Percentiles rank a stretch among this genome's conserved stretches.
phyloP scores from a whole-genome alignment of 2,888 invertebrate species.

The Lasioglossum leucozonium region DNA sequence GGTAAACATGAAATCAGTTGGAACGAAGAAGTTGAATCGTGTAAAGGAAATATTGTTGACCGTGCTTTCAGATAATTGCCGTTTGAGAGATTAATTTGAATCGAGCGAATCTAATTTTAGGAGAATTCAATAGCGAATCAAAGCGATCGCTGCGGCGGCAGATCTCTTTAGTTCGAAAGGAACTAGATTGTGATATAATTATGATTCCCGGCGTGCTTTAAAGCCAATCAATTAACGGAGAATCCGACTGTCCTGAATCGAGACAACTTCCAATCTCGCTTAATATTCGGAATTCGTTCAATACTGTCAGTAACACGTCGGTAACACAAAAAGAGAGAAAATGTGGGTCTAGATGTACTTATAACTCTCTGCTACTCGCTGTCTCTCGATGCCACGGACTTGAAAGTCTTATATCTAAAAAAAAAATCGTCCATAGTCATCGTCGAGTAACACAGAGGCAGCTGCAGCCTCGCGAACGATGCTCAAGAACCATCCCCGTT shows the following conservation, averaged over 20 bases:
- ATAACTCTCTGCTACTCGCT: not conserved
- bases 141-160: not conserved
- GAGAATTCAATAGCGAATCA: not conserved
- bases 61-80: not conserved
- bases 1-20: not conserved
- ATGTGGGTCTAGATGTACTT: constrained; percentile 8
- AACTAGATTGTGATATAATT: not conserved
- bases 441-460: not conserved
- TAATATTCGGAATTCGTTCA: not conserved
- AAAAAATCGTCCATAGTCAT: not conserved
- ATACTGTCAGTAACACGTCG: not conserved
- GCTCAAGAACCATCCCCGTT: not conserved
- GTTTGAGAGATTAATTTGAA: not conserved
- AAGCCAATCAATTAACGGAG: not conserved
- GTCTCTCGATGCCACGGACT: not conserved
- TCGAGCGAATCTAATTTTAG: not conserved
- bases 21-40: not conserved
- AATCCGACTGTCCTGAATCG: not conserved
- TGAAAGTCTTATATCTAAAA: not conserved
- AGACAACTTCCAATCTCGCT: not conserved
- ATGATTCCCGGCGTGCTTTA: not conserved
- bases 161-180: not conserved
- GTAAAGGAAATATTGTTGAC: not conserved
- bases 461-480: constrained; percentile 15
- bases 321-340: not conserved